These are phyloP conservation scores for Listronotus oregonensis DNA, from an alignment of 1,140 invertebrate species.

Conservation along the genomic window DNA sequence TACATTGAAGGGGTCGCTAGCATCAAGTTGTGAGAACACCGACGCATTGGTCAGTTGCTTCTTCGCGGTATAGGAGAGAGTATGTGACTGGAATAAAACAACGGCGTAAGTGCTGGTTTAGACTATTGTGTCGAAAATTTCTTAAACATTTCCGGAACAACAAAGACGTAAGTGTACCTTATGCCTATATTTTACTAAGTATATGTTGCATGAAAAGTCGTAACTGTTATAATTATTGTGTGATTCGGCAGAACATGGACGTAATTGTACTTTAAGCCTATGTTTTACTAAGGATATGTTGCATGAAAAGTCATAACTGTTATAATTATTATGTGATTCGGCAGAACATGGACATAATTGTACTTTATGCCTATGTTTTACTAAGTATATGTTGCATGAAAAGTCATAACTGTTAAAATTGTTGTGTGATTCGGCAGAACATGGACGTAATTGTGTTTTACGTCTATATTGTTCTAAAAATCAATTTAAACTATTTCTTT, in stretches of 20 bases:
- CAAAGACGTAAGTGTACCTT: constrained; percentile 6
- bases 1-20: neutral
- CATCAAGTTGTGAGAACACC: neutral
- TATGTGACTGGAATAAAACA: neutral
- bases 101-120: neutral
- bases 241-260: neutral
- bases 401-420: no score
- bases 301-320: no score
- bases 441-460: neutral
- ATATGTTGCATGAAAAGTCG: no score
- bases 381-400: no score
- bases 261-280: neutral
- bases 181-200: no score
- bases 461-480: neutral
- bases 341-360: no score
- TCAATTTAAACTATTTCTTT: no score
- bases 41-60: neutral
- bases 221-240: neutral
- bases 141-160: neutral
- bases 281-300: neutral
- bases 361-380: no score
- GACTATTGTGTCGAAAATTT: neutral
- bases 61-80: neutral
- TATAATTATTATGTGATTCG: no score
- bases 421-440: neutral